Percentiles rank a stretch among this genome's conserved stretches.
Conservation (phyloP, 2,797 vertebrate genomes). For the Botia kubotai region DNA sequence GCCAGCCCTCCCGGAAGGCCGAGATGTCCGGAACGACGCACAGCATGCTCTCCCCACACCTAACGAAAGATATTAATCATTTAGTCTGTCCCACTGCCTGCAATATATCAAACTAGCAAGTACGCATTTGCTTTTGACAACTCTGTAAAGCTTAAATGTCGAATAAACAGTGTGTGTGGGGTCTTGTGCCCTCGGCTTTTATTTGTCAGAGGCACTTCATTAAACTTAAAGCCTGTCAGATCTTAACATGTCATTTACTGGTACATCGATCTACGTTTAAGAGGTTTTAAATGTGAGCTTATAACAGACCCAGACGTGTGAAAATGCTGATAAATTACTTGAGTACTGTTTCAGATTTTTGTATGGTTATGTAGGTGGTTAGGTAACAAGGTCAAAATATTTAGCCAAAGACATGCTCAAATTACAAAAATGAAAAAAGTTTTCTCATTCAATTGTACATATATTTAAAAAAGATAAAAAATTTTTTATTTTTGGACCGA, state of each 20-base stretch:
- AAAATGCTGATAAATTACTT: background rate
- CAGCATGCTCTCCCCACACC: constrained; percentile 97
- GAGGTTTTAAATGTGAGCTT: constrained; percentile 2
- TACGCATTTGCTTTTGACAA: background rate
- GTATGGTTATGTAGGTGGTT: too few relatives aligned
- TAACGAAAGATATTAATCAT: constrained; percentile 63
- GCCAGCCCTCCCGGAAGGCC: constrained; percentile 98
- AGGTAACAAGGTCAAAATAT: background rate
- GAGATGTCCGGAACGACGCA: constrained; percentile 99
- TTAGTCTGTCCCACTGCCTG: background rate
- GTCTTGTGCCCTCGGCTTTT: constrained; percentile 10
- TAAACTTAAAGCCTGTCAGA: background rate
- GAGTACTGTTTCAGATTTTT: background rate
- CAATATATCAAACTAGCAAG: constrained; percentile 9
- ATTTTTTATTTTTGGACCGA: too few relatives aligned
- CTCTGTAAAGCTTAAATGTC: background rate
- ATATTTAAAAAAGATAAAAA: background rate
- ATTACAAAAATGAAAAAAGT: background rate
- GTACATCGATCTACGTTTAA: constrained; percentile 13
- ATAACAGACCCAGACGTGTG: background rate
- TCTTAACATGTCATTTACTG: constrained; percentile 40
- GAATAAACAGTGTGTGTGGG: constrained; percentile 20
- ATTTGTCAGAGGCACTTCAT: constrained; percentile 16
- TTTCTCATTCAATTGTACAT: background rate
- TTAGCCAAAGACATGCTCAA: too few relatives aligned